Evolutionary conservation across 92 coral and sea anemone genomes (phyloP).

Genomic region (Heteractis magnifica): DNA sequence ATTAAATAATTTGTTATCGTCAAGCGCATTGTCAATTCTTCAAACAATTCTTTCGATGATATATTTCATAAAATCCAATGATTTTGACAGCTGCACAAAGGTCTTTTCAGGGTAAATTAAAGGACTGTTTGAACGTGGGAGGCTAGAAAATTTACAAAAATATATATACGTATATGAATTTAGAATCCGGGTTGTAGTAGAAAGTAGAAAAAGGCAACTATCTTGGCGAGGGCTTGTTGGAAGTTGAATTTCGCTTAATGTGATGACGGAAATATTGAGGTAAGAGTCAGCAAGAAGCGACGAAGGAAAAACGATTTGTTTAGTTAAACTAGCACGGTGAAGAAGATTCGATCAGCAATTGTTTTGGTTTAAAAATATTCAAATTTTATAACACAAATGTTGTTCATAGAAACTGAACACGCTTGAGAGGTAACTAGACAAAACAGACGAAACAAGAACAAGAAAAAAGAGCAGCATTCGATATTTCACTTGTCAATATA

Average conservation of each 20-base stretch:
- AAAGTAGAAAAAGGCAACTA: not conserved
- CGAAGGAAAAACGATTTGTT: not conserved
- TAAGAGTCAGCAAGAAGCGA: not conserved
- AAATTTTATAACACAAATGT: not conserved
- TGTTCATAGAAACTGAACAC: not conserved
- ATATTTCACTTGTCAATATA: slow-evolving; percentile 2
- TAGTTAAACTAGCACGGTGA: not conserved
- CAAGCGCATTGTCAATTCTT: slow-evolving; percentile 9
- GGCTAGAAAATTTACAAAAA: slow-evolving; percentile 16
- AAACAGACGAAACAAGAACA: not conserved
- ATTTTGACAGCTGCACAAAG: not conserved
- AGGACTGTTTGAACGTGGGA: slow-evolving; percentile 16
- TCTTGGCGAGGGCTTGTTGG: not conserved
- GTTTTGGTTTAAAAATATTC: not conserved
- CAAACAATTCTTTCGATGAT: not conserved
- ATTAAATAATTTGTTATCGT: not conserved
- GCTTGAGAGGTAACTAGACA: slow-evolving; percentile 6
- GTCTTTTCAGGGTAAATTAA: slow-evolving; percentile 21
- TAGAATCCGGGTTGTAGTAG: not conserved
- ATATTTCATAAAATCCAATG: not conserved
- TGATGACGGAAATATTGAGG: not conserved
- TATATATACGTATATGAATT: not conserved
- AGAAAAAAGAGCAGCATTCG: not conserved
- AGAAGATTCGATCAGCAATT: not conserved
- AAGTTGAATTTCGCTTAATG: not conserved